phyloP scores from a whole-genome alignment of 2,113 vertebrate species.

The Tragelaphus scriptus region DNA sequence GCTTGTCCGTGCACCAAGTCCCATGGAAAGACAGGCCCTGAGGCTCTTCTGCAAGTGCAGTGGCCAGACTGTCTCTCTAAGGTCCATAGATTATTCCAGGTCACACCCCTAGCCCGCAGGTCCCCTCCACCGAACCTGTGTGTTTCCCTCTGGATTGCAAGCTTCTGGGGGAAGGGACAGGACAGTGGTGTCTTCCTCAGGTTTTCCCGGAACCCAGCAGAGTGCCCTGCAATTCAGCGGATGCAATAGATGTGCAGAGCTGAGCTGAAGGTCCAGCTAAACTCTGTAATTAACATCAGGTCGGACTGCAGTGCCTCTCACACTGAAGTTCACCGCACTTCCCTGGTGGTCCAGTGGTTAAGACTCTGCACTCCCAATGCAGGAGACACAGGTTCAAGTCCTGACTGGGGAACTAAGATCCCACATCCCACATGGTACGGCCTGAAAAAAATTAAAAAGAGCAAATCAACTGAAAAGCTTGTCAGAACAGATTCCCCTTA shows the following conservation, averaged over 20 bases:
- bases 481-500: background rate
- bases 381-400: background rate
- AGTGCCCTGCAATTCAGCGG: background rate
- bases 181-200: background rate
- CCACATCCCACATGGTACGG: background rate
- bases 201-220: background rate
- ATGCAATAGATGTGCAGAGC: background rate
- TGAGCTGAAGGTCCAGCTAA: background rate
- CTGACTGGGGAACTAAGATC: background rate
- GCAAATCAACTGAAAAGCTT: background rate
- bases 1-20: background rate
- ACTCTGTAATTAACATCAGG: background rate
- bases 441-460: background rate
- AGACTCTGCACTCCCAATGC: background rate
- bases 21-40: background rate
- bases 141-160: too few relatives aligned
- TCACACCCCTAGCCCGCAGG: accelerated
- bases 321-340: accelerated
- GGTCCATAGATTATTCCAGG: accelerated
- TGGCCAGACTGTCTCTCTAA: accelerated
- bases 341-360: background rate
- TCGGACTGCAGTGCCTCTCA: background rate
- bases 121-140: accelerated
- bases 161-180: accelerated
- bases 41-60: accelerated